Evolutionary conservation across 2,113 vertebrate species (phyloP), one percentile per base, ranked within the genome.

Genomic region (Istiophorus platypterus): DNA sequence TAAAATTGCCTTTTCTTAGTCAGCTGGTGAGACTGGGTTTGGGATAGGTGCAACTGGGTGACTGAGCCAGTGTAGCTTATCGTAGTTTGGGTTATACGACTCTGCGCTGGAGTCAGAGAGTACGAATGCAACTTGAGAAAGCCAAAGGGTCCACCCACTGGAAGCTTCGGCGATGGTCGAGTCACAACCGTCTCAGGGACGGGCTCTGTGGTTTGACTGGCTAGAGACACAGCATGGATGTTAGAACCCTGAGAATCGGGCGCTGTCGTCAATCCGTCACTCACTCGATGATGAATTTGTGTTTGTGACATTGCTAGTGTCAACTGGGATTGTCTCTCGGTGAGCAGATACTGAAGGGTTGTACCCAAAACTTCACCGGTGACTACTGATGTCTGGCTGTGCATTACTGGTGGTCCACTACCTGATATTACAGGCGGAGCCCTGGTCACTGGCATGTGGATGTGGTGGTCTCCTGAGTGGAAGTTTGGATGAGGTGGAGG

Each of bases 401-500:
- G 22, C 45, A 42, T 78, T 47, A 17, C 11, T 31, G 37, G 6
- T 45, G 72, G 49, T 71, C 70, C 69, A 56, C 4, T 74, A 8
- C 52, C 52, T 72, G 84, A 63, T 31, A 69, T 71, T 39, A 74
- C 59, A 77, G 47, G 57, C 0, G 75, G 31, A n/a, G 56, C 34
- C 27, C 5, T 67, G 1, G 66, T 79, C 24, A n/a, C 18, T 52
- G 57, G 54, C 15, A 22, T 49, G 6, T 80, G 72, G 12, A 49
- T 51, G 45, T 76, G 67, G 18, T 52, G 54, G 41, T 74, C 29
- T 18, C 31, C 39, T 39, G 64, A 71, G 34, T 80, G 75, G 64
- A 85, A 68, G 56, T 86, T 74, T 7, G 71, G 88, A 72, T 75
- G 81, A 5, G 87, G 85, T 37, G 81, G 80, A 63, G 88, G 76